Conservation (phyloP, 1,140 invertebrate species). For the Polypedilum vanderplanki region DNA sequence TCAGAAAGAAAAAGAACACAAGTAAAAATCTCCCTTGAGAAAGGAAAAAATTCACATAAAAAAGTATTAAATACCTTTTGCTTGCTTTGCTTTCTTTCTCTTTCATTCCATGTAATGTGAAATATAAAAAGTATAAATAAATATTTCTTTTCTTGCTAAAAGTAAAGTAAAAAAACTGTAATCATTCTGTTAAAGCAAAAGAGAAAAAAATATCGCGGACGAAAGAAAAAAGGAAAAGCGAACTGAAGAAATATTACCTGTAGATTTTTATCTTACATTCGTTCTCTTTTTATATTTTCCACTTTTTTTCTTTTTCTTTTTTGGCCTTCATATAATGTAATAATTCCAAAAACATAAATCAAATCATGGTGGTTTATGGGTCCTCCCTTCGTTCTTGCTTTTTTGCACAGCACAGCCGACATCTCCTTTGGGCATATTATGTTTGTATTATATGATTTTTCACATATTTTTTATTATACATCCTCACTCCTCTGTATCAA, state of each 20-base stretch:
- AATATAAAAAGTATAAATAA: neutral
- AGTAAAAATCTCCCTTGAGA: no score
- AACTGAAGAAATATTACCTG: conserved; percentile 18
- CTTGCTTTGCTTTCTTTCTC: neutral
- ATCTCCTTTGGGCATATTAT: conserved; percentile 12
- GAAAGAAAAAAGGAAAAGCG: neutral
- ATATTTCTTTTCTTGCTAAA: neutral
- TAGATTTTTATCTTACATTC: conserved; percentile 3
- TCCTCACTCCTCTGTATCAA: neutral
- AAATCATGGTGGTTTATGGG: conserved; percentile 12
- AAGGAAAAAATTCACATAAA: neutral
- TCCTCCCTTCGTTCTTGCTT: neutral
- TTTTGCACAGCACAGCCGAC: neutral
- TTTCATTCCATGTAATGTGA: no score
- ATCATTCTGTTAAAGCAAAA: neutral
- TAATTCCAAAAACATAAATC: conserved; percentile 19
- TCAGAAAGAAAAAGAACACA: no score
- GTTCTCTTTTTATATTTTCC: neutral
- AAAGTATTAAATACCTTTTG: conserved; percentile 4
- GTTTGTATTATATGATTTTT: conserved; percentile 20
- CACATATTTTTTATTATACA: conserved; percentile 4
- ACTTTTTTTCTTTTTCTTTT: neutral
- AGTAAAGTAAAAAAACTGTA: neutral
- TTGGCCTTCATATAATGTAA: conserved; percentile 6
- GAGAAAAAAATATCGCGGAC: neutral